These are phyloP conservation scores for Dendrolimus pini DNA, from an alignment of 2,888 invertebrate species.

Conservation along the genomic window DNA sequence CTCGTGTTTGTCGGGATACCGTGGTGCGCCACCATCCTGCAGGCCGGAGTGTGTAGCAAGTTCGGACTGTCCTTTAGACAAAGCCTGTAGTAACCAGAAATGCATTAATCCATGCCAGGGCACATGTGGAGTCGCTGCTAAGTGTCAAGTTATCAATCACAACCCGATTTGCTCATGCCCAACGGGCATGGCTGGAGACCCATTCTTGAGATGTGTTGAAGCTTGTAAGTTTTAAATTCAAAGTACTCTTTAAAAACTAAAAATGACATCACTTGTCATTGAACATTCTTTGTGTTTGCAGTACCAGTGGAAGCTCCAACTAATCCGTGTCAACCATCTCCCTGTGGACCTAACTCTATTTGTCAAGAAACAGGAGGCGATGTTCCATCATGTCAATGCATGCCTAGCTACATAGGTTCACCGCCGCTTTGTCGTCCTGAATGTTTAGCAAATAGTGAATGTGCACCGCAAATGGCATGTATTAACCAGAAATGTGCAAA, in stretches of 20 bases:
- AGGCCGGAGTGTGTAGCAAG: slow-evolving; percentile 84
- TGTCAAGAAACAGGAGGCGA: slow-evolving; percentile 74
- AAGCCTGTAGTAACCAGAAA: slow-evolving; percentile 83
- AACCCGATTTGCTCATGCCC: slow-evolving; percentile 84
- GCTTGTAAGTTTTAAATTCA: slow-evolving; percentile 54
- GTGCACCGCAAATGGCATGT: slow-evolving; percentile 81
- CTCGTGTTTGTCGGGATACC: slow-evolving; percentile 78
- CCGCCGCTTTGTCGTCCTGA: slow-evolving; percentile 85
- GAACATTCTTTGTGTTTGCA: slow-evolving; percentile 29
- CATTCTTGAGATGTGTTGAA: slow-evolving; percentile 77
- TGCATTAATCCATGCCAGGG: slow-evolving; percentile 86
- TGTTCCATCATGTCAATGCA: slow-evolving; percentile 83
- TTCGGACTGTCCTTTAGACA: slow-evolving; percentile 82
- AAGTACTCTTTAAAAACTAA: not conserved
- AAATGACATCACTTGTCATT: no score
- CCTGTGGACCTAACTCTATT: slow-evolving; percentile 84
- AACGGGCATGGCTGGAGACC: slow-evolving; percentile 80
- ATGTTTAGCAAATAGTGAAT: slow-evolving; percentile 84
- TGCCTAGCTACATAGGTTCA: slow-evolving; percentile 80
- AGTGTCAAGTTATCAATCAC: slow-evolving; percentile 86
- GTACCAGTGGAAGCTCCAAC: slow-evolving; percentile 33
- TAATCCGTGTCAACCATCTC: slow-evolving; percentile 85
- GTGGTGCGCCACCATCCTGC: slow-evolving; percentile 82
- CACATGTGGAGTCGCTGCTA: slow-evolving; percentile 85
- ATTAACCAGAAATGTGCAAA: slow-evolving; percentile 86